Base-by-base conservation (phyloP, 2,888 invertebrate genomes). In the Volucella zonaria region DNA sequence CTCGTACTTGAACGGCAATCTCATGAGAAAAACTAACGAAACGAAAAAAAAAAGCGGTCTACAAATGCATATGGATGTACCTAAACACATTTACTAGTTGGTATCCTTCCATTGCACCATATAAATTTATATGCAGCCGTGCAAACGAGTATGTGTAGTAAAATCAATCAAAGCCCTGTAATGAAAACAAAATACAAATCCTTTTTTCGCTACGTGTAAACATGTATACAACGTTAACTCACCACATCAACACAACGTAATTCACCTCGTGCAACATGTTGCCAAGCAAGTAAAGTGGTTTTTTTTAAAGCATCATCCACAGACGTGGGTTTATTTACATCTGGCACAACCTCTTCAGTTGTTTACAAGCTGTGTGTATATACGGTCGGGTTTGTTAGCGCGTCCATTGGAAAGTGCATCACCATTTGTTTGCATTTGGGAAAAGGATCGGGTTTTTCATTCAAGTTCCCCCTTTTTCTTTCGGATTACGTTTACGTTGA, bases 311-410 rank as follows among this genome's bases (percentile, higher is more conserved):
- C 80, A 85, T 75, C 83, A 80, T 42, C 64, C 14, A 75, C 64
- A 80, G 85, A 85, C 83, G 77, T 85, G 76, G 85, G 85, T 85
- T 85, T 83, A 83, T 83, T 83, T 85, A 85, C 85, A 85, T 81
- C 83, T 71, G 70, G 80, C 83, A 85, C 83, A 75, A 85, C 75
- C 81, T 81, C 85, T 85, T 85, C 85, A 85, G 85, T 85, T 85
- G 85, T 85, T 85, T 85, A 85, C 85, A 85, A 85, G 81, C 85
- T 81, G 76, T 68, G 71, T 77, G 67, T 81, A 73, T 58, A 77
- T 61, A 77, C 67, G 51, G 85, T 85, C 71, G 76, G 62, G 67
- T 81, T 58, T 42, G 58, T 51, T 10, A 67, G 47, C 67, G 80
- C 49, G 76, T 81, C 58, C 15, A 61, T 40, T 66, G n/a, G 62